These are phyloP conservation scores for Megalopta genalis DNA, from an alignment of 1,140 invertebrate species.

Conservation along the genomic window DNA sequence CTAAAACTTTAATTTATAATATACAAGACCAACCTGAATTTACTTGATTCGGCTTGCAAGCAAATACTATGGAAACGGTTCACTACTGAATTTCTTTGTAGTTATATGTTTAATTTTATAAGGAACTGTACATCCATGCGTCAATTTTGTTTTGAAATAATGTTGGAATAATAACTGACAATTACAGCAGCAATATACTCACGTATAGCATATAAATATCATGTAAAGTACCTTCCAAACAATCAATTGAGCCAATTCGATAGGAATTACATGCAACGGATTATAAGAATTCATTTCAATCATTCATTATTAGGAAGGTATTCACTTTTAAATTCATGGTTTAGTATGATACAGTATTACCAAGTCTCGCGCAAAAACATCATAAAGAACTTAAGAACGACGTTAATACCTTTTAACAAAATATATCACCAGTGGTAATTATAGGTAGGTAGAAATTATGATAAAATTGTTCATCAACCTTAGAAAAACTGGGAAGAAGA, in stretches of 20 bases:
- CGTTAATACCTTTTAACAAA: constrained; percentile 10
- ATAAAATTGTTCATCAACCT: not conserved
- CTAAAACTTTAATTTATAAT: no score
- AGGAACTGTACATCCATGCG: not conserved
- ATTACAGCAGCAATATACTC: constrained; percentile 13
- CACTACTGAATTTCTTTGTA: no score
- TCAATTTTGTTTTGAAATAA: not conserved
- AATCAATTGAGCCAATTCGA: not conserved
- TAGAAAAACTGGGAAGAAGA: no score
- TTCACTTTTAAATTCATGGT: not conserved
- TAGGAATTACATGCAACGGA: not conserved
- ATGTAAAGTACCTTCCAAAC: not conserved
- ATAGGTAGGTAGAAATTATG: constrained; percentile 5
- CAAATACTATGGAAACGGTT: no score
- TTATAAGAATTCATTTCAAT: constrained; percentile 14
- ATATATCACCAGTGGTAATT: not conserved
- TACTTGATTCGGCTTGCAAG: no score
- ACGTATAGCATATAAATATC: not conserved
- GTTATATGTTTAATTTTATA: not conserved
- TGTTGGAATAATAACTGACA: not conserved
- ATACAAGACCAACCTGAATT: no score
- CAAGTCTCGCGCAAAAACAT: not conserved
- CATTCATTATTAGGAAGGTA: not conserved
- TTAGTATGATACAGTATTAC: constrained; percentile 1
- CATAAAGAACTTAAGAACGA: constrained; percentile 12